A percentile compares a stretch with the other conserved stretches of the same genome.
Evolutionary conservation across 2,113 vertebrate genomes (phyloP).

Genomic region (Oryzias woworae): DNA sequence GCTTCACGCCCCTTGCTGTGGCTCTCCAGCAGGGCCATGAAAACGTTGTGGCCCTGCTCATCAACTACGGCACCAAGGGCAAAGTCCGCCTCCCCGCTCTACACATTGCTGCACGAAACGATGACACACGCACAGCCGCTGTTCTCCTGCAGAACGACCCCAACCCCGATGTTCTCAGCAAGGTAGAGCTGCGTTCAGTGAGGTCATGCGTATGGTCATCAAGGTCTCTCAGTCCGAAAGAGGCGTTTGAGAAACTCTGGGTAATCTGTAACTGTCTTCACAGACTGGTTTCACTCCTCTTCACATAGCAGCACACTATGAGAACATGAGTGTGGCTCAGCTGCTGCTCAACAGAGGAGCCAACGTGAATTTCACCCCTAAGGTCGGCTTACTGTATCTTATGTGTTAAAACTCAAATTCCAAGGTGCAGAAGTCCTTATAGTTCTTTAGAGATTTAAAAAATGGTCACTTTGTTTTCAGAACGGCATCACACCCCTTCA

Average conservation of each 20-base stretch:
- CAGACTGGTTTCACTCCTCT: slow-evolving; percentile 98
- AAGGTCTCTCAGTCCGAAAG: neutral
- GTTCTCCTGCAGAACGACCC: slow-evolving; percentile 97
- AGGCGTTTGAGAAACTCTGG: neutral
- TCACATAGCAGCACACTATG: slow-evolving; percentile 97
- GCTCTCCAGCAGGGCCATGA: slow-evolving; percentile 97
- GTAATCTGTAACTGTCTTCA: slow-evolving; percentile 25
- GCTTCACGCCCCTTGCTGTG: slow-evolving; percentile 94
- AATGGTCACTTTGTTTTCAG: slow-evolving; percentile 60
- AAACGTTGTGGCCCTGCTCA: slow-evolving; percentile 94
- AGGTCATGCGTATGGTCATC: neutral
- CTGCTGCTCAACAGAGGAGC: slow-evolving; percentile 92
- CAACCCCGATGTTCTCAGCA: slow-evolving; percentile 94
- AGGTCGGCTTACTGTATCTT: slow-evolving; percentile 73
- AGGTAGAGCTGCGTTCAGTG: slow-evolving; percentile 72
- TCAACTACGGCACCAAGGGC: slow-evolving; percentile 95
- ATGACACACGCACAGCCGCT: slow-evolving; percentile 93
- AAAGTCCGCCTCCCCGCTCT: slow-evolving; percentile 95
- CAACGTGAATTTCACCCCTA: slow-evolving; percentile 95
- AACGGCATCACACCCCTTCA: slow-evolving; percentile 97
- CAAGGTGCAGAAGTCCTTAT: too few species aligned
- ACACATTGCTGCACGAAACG: slow-evolving; percentile 95
- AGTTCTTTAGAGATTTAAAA: too few species aligned
- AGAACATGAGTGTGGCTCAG: slow-evolving; percentile 95
- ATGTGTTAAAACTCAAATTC: neutral